Evolutionary conservation across 2,113 vertebrate genomes (phyloP).

Genomic region (Elephas maximus): DNA sequence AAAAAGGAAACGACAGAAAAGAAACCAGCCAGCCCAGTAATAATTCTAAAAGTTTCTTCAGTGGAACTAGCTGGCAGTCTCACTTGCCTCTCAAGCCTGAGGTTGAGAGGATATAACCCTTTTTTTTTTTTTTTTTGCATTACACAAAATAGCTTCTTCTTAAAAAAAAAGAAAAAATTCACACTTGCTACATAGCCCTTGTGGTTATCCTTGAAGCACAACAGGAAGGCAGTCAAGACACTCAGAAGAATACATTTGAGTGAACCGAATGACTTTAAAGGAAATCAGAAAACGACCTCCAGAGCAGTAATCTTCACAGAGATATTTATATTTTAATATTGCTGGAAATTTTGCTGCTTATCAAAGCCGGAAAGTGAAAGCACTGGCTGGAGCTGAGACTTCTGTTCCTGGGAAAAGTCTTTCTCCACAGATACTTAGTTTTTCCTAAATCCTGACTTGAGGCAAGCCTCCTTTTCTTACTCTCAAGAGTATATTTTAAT

Average conservation of each 20-base stretch:
- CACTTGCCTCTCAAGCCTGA: constrained; percentile 60
- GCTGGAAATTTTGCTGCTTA: constrained; percentile 75
- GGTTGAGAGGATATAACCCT: constrained; percentile 73
- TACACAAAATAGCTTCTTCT: constrained; percentile 75
- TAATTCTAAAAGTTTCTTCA: constrained; percentile 78
- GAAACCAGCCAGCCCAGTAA: constrained; percentile 66
- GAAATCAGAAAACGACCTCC: constrained; percentile 83
- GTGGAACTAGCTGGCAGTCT: constrained; percentile 36
- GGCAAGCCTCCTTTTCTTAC: constrained; percentile 2
- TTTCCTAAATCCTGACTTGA: constrained; percentile 63
- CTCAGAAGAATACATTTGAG: constrained; percentile 76
- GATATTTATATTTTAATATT: constrained; percentile 84
- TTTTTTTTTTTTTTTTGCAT: constrained; percentile 58
- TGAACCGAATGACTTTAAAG: constrained; percentile 81
- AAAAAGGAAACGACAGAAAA: neutral
- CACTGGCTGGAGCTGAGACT: constrained; percentile 17
- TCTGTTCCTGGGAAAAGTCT: constrained; percentile 57
- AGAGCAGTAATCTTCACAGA: constrained; percentile 76
- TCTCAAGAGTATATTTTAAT: neutral
- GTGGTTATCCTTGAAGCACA: constrained; percentile 79
- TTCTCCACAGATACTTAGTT: constrained; percentile 46
- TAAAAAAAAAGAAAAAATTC: constrained; percentile 52
- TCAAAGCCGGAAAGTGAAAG: constrained; percentile 78
- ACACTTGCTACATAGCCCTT: constrained; percentile 64
- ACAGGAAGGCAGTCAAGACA: constrained; percentile 53